Percentiles rank a stretch among this genome's conserved stretches.
phyloP scores from a whole-genome alignment of 2,797 vertebrate genomes.

The Cryptoblepharus egeriae region DNA sequence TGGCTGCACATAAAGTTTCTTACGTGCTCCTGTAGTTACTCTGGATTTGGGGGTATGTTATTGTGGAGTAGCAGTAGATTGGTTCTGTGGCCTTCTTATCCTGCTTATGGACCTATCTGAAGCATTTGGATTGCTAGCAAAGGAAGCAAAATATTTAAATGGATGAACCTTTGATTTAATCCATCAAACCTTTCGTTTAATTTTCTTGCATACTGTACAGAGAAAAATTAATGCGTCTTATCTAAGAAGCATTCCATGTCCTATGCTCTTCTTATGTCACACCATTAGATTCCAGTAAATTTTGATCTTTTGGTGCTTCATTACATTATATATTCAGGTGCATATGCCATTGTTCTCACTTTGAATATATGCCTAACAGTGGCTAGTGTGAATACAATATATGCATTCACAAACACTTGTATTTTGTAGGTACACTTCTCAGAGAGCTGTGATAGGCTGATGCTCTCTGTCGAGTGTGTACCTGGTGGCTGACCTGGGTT shows the following conservation, averaged over 20 bases:
- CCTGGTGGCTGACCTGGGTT: background rate
- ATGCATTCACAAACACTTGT: background rate
- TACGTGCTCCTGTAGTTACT: too few relatives aligned
- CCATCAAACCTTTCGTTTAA: too few relatives aligned
- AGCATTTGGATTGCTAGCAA: too few relatives aligned
- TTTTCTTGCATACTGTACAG: background rate
- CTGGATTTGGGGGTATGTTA: too few relatives aligned
- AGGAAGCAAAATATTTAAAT: too few relatives aligned
- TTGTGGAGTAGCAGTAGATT: too few relatives aligned
- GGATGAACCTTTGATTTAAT: too few relatives aligned
- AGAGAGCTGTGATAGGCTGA: background rate
- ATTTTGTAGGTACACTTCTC: background rate
- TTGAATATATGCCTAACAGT: background rate
- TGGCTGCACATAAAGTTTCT: too few relatives aligned
- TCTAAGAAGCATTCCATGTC: background rate
- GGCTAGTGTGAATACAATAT: background rate
- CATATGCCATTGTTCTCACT: background rate
- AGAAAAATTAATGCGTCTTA: background rate
- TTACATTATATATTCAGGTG: background rate
- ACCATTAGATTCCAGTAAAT: background rate
- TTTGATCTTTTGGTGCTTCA: background rate
- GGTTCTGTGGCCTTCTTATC: too few relatives aligned
- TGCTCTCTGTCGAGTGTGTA: background rate
- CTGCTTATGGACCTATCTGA: too few relatives aligned
- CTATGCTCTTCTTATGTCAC: background rate